Conservation (phyloP, 23 tunicate species). For the Ascidia mentula region DNA sequence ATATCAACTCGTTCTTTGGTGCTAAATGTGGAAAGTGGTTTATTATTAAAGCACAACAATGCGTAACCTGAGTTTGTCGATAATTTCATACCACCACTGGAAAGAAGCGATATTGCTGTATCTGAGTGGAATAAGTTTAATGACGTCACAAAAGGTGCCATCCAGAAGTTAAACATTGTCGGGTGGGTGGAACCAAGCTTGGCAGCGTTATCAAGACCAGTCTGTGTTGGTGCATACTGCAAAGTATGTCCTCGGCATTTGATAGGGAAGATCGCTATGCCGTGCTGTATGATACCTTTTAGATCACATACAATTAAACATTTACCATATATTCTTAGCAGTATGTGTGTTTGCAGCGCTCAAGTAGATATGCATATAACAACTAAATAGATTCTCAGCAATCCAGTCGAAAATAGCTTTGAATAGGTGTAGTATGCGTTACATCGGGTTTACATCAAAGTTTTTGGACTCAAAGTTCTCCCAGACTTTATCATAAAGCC, state of each 20-base stretch:
- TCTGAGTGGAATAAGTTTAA: slow-evolving; percentile 18
- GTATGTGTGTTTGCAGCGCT: too few species aligned
- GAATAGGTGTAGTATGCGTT: too few species aligned
- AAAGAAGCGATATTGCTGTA: not conserved
- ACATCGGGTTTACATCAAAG: too few species aligned
- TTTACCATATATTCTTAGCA: too few species aligned
- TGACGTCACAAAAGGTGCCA: slow-evolving; percentile 24
- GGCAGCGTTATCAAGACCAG: not conserved
- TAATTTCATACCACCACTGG: slow-evolving; percentile 24
- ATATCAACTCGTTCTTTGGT: slow-evolving; percentile 38
- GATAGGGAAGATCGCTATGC: not conserved
- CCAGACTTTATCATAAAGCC: too few species aligned
- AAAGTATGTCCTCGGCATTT: too few species aligned
- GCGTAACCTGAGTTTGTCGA: too few species aligned
- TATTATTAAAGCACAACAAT: too few species aligned
- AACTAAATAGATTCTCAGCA: too few species aligned
- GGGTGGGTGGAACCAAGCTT: slow-evolving; percentile 11
- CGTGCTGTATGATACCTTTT: not conserved
- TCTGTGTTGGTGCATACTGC: slow-evolving; percentile 9
- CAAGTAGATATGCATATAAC: too few species aligned
- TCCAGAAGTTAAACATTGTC: slow-evolving; percentile 21
- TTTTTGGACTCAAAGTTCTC: too few species aligned
- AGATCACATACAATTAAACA: not conserved
- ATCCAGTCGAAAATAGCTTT: too few species aligned
- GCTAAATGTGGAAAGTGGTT: slow-evolving; percentile 8